phyloP scores from a whole-genome alignment of 2,888 invertebrate species.

The Pseudoips prasinana region DNA sequence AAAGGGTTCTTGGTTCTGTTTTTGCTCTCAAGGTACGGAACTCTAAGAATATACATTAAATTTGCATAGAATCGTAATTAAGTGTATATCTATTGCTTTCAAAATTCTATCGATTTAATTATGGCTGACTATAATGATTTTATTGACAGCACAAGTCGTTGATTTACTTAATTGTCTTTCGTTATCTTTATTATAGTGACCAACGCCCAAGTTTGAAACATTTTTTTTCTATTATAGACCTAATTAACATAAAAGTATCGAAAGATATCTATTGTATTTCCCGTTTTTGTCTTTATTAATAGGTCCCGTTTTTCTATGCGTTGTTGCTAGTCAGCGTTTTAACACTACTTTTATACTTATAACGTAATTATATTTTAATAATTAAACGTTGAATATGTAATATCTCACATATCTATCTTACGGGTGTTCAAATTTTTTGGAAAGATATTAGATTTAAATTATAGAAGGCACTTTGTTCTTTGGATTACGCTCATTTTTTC shows the following conservation, averaged over 20 bases:
- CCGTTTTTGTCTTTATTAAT: slow-evolving; percentile 19
- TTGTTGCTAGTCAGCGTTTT: background rate
- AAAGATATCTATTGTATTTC: slow-evolving; percentile 19
- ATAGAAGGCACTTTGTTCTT: too few relatives aligned
- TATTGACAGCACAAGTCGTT: slow-evolving; percentile 32
- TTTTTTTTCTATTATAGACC: slow-evolving; percentile 19
- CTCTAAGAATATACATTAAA: too few relatives aligned
- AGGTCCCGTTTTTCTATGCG: too few relatives aligned
- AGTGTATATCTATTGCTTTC: slow-evolving; percentile 45
- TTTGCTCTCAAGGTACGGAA: too few relatives aligned
- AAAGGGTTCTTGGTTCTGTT: too few relatives aligned
- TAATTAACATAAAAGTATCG: slow-evolving; percentile 32
- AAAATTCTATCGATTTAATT: slow-evolving; percentile 41
- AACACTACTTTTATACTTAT: too few relatives aligned
- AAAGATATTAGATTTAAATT: too few relatives aligned
- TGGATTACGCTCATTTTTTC: too few relatives aligned
- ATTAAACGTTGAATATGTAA: too few relatives aligned
- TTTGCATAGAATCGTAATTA: slow-evolving; percentile 69
- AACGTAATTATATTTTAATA: too few relatives aligned
- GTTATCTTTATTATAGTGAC: slow-evolving; percentile 33
- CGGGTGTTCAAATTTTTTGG: too few relatives aligned
- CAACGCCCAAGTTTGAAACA: slow-evolving; percentile 24
- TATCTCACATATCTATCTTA: too few relatives aligned
- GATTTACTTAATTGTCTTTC: slow-evolving; percentile 37
- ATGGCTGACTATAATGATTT: slow-evolving; percentile 27